Conservation (phyloP, 2,888 invertebrate genomes). For the Microchrysa polita region DNA sequence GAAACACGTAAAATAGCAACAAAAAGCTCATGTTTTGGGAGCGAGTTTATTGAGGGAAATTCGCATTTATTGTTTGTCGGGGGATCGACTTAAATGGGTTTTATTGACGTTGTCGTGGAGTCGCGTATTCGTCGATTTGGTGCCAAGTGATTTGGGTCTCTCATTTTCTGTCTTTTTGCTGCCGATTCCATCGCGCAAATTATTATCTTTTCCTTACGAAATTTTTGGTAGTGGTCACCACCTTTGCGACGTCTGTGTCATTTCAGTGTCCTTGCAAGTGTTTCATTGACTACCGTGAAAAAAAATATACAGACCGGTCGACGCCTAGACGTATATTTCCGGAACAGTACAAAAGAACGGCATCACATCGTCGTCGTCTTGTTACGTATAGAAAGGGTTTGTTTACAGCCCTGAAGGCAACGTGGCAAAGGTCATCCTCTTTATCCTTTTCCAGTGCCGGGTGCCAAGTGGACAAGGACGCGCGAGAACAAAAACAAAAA, state of each 20-base stretch:
- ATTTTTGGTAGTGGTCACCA: slow-evolving; percentile 22
- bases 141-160: slow-evolving; percentile 41
- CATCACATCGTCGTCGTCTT: slow-evolving; percentile 15
- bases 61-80: slow-evolving; percentile 50
- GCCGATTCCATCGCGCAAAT: slow-evolving; percentile 24
- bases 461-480: slow-evolving; percentile 36
- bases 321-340: slow-evolving; percentile 35
- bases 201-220: slow-evolving; percentile 6
- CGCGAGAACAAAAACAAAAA: slow-evolving; percentile 27
- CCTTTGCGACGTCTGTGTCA: background rate
- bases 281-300: background rate
- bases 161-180: slow-evolving; percentile 26
- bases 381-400: slow-evolving; percentile 42
- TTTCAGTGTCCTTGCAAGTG: slow-evolving; percentile 21
- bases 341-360: background rate
- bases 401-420: slow-evolving; percentile 40
- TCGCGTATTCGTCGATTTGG: slow-evolving; percentile 38
- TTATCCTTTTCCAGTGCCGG: slow-evolving; percentile 11
- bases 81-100: slow-evolving; percentile 49
- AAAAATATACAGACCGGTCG: slow-evolving; percentile 25
- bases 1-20: slow-evolving; percentile 37
- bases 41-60: slow-evolving; percentile 48
- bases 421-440: slow-evolving; percentile 39
- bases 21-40: slow-evolving; percentile 42
- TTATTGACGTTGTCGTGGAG: slow-evolving; percentile 48